Percentiles rank a stretch among this genome's conserved stretches.
These are phyloP conservation scores for Grapholita molesta DNA, from an alignment of 1,140 invertebrate species.

Conservation along the genomic window DNA sequence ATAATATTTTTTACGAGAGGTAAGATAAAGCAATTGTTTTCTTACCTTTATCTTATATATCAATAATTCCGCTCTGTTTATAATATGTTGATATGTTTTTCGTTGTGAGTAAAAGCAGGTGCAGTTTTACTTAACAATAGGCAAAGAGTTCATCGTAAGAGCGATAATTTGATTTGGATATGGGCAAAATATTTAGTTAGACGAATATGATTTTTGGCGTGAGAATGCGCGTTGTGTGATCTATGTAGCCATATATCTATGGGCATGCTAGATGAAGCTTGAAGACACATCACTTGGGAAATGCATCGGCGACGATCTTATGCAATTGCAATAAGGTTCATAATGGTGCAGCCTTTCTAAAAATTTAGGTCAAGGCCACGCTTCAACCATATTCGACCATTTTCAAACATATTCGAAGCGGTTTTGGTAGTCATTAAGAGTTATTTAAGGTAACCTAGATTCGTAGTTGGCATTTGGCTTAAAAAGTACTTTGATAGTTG, in stretches of 20 bases:
- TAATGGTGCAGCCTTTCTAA: background rate
- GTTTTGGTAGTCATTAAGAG: background rate
- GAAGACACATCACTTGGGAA: background rate
- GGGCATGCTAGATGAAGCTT: background rate
- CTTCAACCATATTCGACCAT: background rate
- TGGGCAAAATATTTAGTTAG: too few species aligned
- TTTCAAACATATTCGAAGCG: background rate
- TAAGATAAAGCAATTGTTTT: too few species aligned
- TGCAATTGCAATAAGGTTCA: slow-evolving; percentile 7
- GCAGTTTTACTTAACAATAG: too few species aligned
- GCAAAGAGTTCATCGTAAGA: too few species aligned
- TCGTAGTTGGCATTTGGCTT: background rate
- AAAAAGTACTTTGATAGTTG: background rate
- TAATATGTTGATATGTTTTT: too few species aligned
- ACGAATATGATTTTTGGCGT: background rate
- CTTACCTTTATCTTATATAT: too few species aligned
- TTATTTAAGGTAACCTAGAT: background rate
- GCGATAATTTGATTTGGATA: too few species aligned
- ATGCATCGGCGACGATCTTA: background rate
- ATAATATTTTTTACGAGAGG: too few species aligned
- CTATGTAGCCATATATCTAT: background rate
- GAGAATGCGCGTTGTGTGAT: background rate
- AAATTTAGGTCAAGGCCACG: slow-evolving; percentile 5
- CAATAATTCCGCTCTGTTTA: too few species aligned
- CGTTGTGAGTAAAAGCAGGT: too few species aligned